Percentiles rank a stretch among this genome's conserved stretches.
Evolutionary conservation across 2,797 vertebrate species (phyloP).

Genomic region (Carcharodon carcharias): DNA sequence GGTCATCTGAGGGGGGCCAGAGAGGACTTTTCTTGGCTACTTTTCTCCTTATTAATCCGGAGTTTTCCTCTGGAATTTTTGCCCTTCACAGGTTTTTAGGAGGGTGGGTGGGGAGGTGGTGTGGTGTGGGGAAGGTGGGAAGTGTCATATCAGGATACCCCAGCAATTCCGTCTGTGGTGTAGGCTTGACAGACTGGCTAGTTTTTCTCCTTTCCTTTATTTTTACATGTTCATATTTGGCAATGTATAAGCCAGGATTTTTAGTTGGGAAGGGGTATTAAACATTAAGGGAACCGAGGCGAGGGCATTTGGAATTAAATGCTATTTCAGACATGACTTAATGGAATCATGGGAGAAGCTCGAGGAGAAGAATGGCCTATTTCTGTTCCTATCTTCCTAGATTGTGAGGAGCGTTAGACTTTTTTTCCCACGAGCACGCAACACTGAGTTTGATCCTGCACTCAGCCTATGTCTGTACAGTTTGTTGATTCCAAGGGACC

Average conservation of each 20-base stretch:
- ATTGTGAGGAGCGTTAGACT: background rate
- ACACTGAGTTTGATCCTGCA: background rate
- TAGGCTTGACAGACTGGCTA: too few species aligned
- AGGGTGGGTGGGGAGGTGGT: background rate
- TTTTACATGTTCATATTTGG: background rate
- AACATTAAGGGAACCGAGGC: background rate
- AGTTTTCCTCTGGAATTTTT: background rate
- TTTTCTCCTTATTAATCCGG: background rate
- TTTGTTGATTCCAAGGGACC: background rate
- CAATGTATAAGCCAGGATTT: background rate
- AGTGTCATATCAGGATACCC: background rate
- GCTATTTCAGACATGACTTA: background rate
- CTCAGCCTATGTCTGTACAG: background rate
- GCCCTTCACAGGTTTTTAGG: background rate
- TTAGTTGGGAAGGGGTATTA: background rate
- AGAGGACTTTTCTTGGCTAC: too few species aligned
- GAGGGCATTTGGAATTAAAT: background rate
- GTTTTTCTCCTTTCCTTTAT: background rate
- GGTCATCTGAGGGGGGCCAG: background rate
- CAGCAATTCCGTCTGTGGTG: background rate
- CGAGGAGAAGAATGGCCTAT: background rate
- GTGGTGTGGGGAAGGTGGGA: background rate
- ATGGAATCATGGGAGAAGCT: background rate
- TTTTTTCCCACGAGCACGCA: background rate
- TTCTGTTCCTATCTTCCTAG: background rate